phyloP scores from a whole-genome alignment of 2,113 vertebrate species.

The Gallinago paraguaiae region DNA sequence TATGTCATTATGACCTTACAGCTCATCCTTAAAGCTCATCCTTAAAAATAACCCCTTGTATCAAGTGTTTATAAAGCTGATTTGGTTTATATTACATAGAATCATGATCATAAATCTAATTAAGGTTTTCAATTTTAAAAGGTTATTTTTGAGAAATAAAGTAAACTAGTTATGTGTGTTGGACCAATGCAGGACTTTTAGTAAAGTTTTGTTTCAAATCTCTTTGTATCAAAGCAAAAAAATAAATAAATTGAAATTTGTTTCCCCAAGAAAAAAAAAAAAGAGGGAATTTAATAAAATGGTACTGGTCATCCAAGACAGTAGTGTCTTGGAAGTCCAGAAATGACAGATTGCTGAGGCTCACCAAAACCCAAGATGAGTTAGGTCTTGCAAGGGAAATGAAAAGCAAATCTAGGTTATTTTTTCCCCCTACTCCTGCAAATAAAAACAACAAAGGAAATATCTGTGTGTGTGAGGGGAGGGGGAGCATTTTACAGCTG shows the following conservation, averaged over 20 bases:
- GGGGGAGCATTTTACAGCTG: background rate
- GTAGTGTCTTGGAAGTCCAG: background rate
- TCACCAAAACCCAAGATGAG: background rate
- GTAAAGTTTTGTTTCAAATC: background rate
- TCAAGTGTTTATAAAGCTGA: background rate
- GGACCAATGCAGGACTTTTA: background rate
- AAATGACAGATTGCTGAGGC: background rate
- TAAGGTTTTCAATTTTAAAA: background rate
- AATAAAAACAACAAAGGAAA: background rate
- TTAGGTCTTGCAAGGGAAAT: background rate
- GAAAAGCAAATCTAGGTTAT: background rate
- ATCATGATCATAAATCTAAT: background rate
- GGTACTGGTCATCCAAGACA: background rate
- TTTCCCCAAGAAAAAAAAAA: background rate
- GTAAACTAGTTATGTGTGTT: background rate
- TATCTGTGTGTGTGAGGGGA: accelerated
- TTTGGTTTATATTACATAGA: background rate
- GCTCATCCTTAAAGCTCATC: background rate
- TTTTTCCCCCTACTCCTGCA: background rate
- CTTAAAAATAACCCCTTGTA: background rate
- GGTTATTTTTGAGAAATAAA: background rate
- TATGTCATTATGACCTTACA: background rate
- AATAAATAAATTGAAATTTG: background rate
- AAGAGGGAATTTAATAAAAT: background rate
- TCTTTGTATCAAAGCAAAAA: background rate